Percentiles rank a stretch among this genome's conserved stretches.
Evolutionary conservation across 2,888 invertebrate species (phyloP).

Genomic region (Chaetogeoica ovagalla): DNA sequence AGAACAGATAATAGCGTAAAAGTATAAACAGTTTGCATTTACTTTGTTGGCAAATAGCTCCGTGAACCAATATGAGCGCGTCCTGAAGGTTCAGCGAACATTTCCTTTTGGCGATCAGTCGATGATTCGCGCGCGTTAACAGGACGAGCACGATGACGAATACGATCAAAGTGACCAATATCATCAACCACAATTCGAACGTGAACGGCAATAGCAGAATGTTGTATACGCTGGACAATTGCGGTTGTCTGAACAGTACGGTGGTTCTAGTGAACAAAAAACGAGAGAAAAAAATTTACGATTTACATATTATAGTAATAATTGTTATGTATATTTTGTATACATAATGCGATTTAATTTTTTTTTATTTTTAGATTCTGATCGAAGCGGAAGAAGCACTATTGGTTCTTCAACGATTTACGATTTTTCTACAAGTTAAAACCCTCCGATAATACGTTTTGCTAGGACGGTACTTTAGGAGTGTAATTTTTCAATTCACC

Average conservation of each 20-base stretch:
- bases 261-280: neutral
- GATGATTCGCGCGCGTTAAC: neutral
- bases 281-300: neutral
- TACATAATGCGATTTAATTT: too few relatives aligned
- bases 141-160: neutral
- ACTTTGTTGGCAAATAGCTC: conserved; percentile 33
- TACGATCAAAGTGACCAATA: neutral
- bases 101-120: neutral
- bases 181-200: neutral
- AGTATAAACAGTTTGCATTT: neutral
- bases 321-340: too few relatives aligned
- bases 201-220: conserved; percentile 25
- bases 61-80: conserved; percentile 16
- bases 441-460: too few relatives aligned
- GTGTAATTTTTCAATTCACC: too few relatives aligned
- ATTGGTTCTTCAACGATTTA: too few relatives aligned
- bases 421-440: too few relatives aligned
- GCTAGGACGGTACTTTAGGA: too few relatives aligned
- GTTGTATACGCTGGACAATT: conserved; percentile 8
- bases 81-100: neutral
- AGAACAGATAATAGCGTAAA: neutral
- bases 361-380: too few relatives aligned
- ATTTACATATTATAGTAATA: too few relatives aligned
- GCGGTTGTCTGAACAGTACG: conserved; percentile 19
- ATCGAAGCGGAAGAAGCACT: too few relatives aligned